Base-by-base conservation (phyloP, 1,140 invertebrate species). In the Aphelenchoides besseyi region DNA sequence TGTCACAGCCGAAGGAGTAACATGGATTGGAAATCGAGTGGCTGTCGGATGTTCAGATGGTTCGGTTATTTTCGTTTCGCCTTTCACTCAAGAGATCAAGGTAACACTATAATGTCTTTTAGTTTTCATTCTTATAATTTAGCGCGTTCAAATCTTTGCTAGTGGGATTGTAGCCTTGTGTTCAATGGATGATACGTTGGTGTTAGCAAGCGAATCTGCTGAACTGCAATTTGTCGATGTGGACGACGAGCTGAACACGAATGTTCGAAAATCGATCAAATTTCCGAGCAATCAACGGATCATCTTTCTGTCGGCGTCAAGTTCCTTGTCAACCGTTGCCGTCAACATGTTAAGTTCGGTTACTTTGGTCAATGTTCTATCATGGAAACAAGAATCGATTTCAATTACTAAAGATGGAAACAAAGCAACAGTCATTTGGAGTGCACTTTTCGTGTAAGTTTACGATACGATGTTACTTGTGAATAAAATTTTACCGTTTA, bases 381-480 rank as follows among this genome's bases (percentile, higher is more conserved):
- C 33, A 2, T n/a, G 35, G 0, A 73, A 72, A 33, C 54, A 48
- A 18, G 33, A 23, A 18, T 32, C 52, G n/a, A 69, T 77, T 63
- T 30, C 32, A 18, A 29, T 79, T 12, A 57, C 77, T 26, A 48
- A 62, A 29, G 33, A 67, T 29, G 48, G 33, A 41, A 23, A 57
- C 16, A 30, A 26, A 2, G 55, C 72, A 5, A 79, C 70, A 53
- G 35, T 77, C 26, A 62, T 79, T 37, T 77, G 76, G 76, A 79
- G 71, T 23, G 36, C 75, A 29, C 12, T 77, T 18, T 77, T 77
- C 62, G 32, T 75, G 75, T 77, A 72, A 64, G 72, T 69, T 55
- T 53, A 41, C 23, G 33, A 54, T 23, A 5, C 1, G 1, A 30
- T 32, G 23, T 53, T 33, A 3, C 33, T 68, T 69, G 29, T 69